A percentile compares a stretch with the other conserved stretches of the same genome.
phyloP scores from a whole-genome alignment of 2,888 invertebrate genomes.

The Odontothrips loti region DNA sequence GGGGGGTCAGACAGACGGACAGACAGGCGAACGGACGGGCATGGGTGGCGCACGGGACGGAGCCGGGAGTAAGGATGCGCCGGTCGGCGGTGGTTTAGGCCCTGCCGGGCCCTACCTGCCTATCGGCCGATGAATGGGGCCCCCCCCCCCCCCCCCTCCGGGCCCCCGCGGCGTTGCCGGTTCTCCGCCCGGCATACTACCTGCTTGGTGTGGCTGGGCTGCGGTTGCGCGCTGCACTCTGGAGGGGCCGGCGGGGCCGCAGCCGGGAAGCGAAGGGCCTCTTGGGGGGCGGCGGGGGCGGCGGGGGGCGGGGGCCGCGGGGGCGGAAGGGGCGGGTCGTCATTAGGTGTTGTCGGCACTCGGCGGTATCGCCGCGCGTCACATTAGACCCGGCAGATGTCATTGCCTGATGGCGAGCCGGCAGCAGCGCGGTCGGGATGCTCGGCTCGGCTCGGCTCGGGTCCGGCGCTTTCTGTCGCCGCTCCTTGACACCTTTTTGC shows the following conservation, averaged over 20 bases:
- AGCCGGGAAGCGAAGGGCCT: neutral
- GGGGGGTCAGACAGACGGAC: too few relatives aligned
- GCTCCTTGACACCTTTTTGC: too few relatives aligned
- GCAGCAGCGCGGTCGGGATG: too few relatives aligned
- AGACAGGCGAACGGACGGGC: too few relatives aligned
- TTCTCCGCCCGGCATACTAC: neutral
- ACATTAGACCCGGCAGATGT: too few relatives aligned
- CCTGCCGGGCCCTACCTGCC: neutral
- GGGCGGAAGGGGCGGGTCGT: neutral
- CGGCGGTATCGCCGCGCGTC: too few relatives aligned
- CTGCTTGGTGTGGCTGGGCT: neutral
- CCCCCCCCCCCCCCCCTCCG: neutral
- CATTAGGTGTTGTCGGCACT: too few relatives aligned
- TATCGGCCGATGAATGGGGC: neutral
- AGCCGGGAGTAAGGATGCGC: neutral
- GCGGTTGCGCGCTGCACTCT: neutral
- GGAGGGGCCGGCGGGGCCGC: neutral
- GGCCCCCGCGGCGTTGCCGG: neutral
- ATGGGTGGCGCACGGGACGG: too few relatives aligned
- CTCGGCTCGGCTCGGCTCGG: too few relatives aligned
- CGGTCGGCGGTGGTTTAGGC: neutral
- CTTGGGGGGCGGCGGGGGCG: neutral
- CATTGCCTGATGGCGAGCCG: too few relatives aligned
- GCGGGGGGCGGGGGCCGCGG: neutral
- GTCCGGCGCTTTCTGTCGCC: too few relatives aligned